These are phyloP conservation scores for Tiliqua scincoides DNA, from an alignment of 2,113 vertebrate species.

Conservation along the genomic window DNA sequence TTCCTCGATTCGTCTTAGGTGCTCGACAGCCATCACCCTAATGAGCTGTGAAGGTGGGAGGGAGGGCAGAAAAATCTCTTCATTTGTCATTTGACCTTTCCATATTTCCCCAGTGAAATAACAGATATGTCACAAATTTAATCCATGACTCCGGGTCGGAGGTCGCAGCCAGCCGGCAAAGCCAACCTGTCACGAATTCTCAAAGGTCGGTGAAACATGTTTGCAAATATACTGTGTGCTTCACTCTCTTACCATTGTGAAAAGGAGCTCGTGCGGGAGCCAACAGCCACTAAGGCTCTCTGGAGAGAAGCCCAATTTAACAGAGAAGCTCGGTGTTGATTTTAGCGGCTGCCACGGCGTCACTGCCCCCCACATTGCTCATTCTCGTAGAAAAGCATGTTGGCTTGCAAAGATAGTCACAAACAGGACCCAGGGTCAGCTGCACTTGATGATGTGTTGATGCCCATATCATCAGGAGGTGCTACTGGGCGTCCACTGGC, in stretches of 20 bases:
- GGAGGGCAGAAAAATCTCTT: constrained; percentile 23
- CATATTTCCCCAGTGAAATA: constrained; percentile 54
- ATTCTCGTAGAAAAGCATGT: background rate
- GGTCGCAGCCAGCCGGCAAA: constrained; percentile 20
- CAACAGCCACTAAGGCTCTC: background rate
- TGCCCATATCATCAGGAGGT: background rate
- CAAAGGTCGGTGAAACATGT: constrained; percentile 19
- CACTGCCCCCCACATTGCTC: background rate
- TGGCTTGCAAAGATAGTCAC: background rate
- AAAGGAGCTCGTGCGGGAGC: background rate
- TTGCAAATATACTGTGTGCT: background rate
- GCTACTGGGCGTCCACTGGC: background rate
- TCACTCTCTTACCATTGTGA: background rate
- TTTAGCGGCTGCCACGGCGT: background rate
- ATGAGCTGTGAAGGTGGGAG: constrained; percentile 24
- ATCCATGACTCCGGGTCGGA: constrained; percentile 35
- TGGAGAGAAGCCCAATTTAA: constrained; percentile 18
- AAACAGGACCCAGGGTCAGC: background rate
- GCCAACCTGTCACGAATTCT: constrained; percentile 31
- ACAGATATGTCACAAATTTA: constrained; percentile 45
- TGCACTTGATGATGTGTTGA: background rate
- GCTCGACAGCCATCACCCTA: constrained; percentile 19
- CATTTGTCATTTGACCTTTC: constrained; percentile 45
- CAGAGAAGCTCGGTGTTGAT: background rate
- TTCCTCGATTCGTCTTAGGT: background rate